These are phyloP conservation scores for Gila orcuttii DNA, from an alignment of 2,113 vertebrate genomes.

Conservation along the genomic window DNA sequence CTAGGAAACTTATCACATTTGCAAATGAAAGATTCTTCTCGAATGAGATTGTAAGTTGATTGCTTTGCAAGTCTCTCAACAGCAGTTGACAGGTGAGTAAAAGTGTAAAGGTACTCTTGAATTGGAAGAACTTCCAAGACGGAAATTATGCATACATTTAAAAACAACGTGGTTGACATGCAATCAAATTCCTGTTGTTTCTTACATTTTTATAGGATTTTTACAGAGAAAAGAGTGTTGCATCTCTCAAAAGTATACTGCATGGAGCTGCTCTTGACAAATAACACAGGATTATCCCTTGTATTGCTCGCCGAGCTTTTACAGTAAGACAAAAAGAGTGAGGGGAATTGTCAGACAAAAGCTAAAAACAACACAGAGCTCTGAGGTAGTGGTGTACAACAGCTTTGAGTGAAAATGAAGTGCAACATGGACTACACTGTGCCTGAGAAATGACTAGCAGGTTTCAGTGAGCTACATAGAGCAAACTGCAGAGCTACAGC, in stretches of 20 bases:
- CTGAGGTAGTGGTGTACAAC: background rate
- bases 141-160: background rate
- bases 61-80: background rate
- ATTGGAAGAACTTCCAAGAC: background rate
- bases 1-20: background rate
- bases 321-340: conserved; percentile 12
- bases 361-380: conserved; percentile 29
- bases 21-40: background rate
- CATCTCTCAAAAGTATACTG: background rate
- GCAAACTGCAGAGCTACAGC: background rate
- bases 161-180: background rate
- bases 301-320: conserved; percentile 13
- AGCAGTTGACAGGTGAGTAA: conserved; percentile 10
- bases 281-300: conserved; percentile 17
- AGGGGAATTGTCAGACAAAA: background rate
- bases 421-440: conserved; percentile 3
- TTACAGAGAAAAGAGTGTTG: background rate
- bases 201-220: background rate
- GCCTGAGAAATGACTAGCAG: background rate
- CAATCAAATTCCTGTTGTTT: background rate
- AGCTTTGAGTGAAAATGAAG: conserved; percentile 5
- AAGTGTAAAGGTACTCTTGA: background rate
- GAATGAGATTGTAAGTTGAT: conserved; percentile 25
- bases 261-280: conserved; percentile 4
- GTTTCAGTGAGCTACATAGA: background rate